Conservation (phyloP, 2,888 invertebrate genomes). For the Sepioteuthis lessoniana region DNA sequence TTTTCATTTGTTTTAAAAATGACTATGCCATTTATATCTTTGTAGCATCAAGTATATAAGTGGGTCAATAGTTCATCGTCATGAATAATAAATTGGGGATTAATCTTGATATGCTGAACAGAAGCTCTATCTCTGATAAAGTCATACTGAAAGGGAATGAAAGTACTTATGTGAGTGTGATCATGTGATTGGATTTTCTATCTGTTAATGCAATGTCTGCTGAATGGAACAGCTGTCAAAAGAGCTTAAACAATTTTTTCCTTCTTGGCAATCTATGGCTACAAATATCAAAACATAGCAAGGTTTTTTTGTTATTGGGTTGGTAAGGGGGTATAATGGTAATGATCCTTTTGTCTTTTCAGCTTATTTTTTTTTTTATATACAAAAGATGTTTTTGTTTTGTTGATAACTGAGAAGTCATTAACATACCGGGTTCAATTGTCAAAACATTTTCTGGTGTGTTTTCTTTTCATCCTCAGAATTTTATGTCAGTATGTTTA, state of each 20-base stretch:
- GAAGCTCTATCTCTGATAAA: not conserved
- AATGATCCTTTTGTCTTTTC: not conserved
- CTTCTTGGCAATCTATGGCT: not conserved
- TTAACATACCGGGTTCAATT: too few relatives aligned
- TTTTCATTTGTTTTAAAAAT: too few relatives aligned
- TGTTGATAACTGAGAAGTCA: too few relatives aligned
- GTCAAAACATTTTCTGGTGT: too few relatives aligned
- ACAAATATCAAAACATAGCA: not conserved
- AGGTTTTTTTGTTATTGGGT: too few relatives aligned
- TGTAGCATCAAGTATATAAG: not conserved
- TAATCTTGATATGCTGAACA: not conserved
- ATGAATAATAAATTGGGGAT: not conserved
- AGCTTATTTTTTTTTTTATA: too few relatives aligned
- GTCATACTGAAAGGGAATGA: not conserved
- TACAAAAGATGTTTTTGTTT: too few relatives aligned
- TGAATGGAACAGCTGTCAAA: slow-evolving; percentile 23
- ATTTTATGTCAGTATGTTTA: too few relatives aligned
- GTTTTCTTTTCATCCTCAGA: too few relatives aligned
- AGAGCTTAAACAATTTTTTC: not conserved
- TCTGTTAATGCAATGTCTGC: not conserved
- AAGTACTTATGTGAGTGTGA: not conserved
- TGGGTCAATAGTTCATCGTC: not conserved
- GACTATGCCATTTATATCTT: too few relatives aligned
- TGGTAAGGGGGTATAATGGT: too few relatives aligned
- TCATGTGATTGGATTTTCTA: not conserved